Base-by-base conservation (phyloP, 2,113 vertebrate species). In the Corydoras maculifer region DNA sequence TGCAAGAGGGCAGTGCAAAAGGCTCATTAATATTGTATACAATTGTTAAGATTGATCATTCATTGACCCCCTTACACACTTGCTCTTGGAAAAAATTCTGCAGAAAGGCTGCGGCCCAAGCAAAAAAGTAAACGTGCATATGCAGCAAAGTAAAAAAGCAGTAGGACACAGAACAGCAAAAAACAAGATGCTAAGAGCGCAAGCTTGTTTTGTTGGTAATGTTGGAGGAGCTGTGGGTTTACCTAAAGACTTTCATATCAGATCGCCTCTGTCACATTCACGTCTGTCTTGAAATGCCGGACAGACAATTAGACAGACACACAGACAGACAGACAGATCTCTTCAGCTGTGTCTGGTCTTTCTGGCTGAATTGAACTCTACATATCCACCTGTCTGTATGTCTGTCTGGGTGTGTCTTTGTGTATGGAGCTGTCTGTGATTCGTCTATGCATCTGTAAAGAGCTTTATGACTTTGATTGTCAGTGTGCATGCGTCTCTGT, bases 261-360 rank as follows among this genome's bases (percentile, higher is more conserved):
- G 66, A 62, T 72, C 60, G 29, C 65, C 79, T 79, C 75, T 81
- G 81, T 82, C 81, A 80, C 81, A 81, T 82, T 85, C 86, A 84
- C 75, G 74, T 90, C 88, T 90, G 88, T 87, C 89, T 86, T 70
- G 82, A 80, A 89, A 86, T 81, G 75, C 81, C 65, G 58, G 86
- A 90, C 90, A 91, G 89, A 89, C 86, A 76, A 58, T 85, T 80
- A 85, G 87, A 89, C 88, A 88, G 86, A 89, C 87, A 87, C 84
- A 89, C 90, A 89, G 87, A 90, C 88, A 89, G 89, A 91, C 90
- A 88, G 90, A 88, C 90, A 88, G 90, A 88, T 84, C 82, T 88
- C 83, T 86, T 81, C 72, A 87, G 81, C 69, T 84, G 85, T 84
- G 88, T 88, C 87, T 88, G 86, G 86, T 87, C 80, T 71, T 85